Evolutionary conservation across 2,797 vertebrate genomes (phyloP).

Genomic region (Gila robusta): DNA sequence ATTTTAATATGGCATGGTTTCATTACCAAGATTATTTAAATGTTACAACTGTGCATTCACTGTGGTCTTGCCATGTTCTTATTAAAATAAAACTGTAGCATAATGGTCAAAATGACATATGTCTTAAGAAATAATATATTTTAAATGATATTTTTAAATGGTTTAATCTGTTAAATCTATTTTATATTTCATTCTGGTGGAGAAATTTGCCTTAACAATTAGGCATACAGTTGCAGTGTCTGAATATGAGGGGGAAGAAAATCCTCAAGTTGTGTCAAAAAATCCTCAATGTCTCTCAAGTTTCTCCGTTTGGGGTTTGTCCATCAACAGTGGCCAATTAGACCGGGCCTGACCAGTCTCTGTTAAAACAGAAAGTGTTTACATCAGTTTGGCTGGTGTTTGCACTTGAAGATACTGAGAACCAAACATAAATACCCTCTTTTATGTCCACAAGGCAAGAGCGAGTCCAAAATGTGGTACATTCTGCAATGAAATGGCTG

Average conservation of each 20-base stretch:
- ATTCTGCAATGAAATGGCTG: conserved; percentile 15
- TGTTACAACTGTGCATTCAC: conserved; percentile 42
- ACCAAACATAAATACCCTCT: conserved; percentile 82
- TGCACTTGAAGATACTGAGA: conserved; percentile 82
- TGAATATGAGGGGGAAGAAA: conserved; percentile 43
- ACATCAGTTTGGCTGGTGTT: conserved; percentile 84
- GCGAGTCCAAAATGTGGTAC: conserved; percentile 68
- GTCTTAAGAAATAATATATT: background rate
- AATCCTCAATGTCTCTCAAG: conserved; percentile 75
- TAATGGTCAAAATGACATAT: conserved; percentile 45
- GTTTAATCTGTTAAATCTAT: background rate
- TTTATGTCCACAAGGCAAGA: conserved; percentile 78
- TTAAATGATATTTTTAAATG: background rate
- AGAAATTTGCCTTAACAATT: conserved; percentile 45
- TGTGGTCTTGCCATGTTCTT: conserved; percentile 39
- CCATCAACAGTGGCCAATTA: conserved; percentile 89
- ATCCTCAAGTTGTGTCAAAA: conserved; percentile 11
- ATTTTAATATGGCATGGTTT: conserved; percentile 53
- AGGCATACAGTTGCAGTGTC: conserved; percentile 48
- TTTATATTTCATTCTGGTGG: conserved; percentile 47
- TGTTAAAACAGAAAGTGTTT: conserved; percentile 86
- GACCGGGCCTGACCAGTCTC: conserved; percentile 79
- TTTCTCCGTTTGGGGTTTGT: conserved; percentile 83
- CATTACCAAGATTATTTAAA: conserved; percentile 42
- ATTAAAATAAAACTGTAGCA: conserved; percentile 44